A percentile compares a stretch with the other conserved stretches of the same genome.
These are phyloP conservation scores for Drosophila grimshawi DNA, from an alignment of 1,140 invertebrate species.

Conservation along the genomic window DNA sequence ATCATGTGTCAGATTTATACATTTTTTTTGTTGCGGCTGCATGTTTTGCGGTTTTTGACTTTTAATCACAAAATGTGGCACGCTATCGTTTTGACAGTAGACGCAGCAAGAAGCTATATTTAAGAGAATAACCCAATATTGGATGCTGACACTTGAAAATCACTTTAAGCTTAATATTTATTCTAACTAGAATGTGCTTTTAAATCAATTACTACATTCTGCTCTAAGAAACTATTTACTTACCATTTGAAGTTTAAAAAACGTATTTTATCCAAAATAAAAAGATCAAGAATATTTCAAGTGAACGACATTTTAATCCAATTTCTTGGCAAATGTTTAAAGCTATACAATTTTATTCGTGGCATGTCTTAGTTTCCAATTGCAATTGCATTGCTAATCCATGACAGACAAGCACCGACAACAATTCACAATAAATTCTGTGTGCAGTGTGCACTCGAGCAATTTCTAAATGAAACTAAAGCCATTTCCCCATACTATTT, in stretches of 20 bases:
- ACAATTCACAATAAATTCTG: slow-evolving; percentile 45
- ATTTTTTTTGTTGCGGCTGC: slow-evolving; percentile 19
- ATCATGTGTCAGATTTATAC: slow-evolving; percentile 44
- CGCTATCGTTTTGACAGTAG: not conserved
- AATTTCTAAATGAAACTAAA: slow-evolving; percentile 44
- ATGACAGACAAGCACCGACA: slow-evolving; percentile 1
- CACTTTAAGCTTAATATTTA: not conserved
- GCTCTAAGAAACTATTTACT: no score
- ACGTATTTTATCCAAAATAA: not conserved
- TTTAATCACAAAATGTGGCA: slow-evolving; percentile 26
- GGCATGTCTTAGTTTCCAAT: slow-evolving; percentile 5
- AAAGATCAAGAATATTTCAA: not conserved
- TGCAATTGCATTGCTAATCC: slow-evolving; percentile 17
- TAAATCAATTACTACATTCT: no score
- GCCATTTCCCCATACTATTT: slow-evolving; percentile 42
- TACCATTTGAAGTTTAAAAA: no score
- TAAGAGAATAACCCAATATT: slow-evolving; percentile 1
- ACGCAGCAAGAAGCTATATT: not conserved
- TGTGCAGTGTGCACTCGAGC: slow-evolving; percentile 17
- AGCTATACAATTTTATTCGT: slow-evolving; percentile 2
- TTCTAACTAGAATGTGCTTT: no score
- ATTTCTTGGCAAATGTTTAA: not conserved
- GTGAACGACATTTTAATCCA: no score
- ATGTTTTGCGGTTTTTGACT: slow-evolving; percentile 12
- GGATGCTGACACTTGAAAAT: not conserved